Percentiles rank a stretch among this genome's conserved stretches.
phyloP scores from a whole-genome alignment of 2,888 invertebrate species.

The Gibbula magus region DNA sequence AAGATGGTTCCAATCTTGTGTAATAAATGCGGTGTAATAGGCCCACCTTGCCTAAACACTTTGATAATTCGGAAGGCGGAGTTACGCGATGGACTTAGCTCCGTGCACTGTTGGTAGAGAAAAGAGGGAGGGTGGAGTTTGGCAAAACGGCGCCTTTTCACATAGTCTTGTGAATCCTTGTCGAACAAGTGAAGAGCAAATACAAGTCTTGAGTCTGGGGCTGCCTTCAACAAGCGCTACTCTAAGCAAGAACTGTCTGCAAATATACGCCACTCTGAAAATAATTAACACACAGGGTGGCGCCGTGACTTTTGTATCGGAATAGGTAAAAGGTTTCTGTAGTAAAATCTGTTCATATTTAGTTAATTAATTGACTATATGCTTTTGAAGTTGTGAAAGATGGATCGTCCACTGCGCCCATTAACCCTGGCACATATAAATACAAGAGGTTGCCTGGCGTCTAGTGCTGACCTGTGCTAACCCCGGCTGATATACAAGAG shows the following conservation, averaged over 20 bases:
- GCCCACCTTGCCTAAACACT: neutral
- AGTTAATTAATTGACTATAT: neutral
- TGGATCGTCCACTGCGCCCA: neutral
- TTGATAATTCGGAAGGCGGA: constrained; percentile 1
- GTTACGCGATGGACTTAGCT: neutral
- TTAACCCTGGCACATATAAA: neutral
- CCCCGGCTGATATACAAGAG: neutral
- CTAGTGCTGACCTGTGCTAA: neutral
- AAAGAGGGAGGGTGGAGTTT: neutral
- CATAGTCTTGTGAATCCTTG: neutral
- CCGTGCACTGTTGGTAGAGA: neutral
- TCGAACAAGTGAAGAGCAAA: constrained; percentile 13
- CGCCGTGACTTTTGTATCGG: neutral
- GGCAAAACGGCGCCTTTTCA: neutral
- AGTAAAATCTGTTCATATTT: constrained; percentile 7
- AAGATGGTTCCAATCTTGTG: no score
- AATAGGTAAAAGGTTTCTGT: neutral
- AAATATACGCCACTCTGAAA: constrained; percentile 10
- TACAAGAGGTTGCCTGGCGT: neutral
- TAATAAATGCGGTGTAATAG: no score
- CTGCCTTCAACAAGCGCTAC: constrained; percentile 5
- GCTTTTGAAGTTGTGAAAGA: neutral
- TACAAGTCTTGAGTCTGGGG: neutral
- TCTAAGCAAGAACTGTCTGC: neutral
- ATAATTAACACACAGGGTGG: constrained; percentile 15